Evolutionary conservation across 2,797 vertebrate species (phyloP), one percentile per base, ranked within the genome.

Genomic region (Meda fulgida): DNA sequence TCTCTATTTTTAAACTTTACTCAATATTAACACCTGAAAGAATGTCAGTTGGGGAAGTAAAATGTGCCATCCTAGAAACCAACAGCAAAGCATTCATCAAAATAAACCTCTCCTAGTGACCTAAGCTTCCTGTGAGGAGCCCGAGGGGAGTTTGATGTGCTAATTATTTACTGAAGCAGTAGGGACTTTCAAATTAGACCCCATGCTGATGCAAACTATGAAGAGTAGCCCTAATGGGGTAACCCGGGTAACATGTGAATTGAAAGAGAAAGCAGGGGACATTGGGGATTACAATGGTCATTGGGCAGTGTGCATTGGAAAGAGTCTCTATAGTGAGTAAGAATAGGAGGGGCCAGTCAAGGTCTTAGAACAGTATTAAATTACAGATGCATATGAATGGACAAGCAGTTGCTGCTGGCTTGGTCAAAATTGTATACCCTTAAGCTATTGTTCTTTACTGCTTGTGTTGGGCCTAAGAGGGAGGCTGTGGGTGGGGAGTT

Each of bases 361-460:
- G 90, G 77, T 91, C 90, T 91, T 88, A 88, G 91, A 90, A 86
- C 89, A 90, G 94, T 94, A 94, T 96, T 95, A 94, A 93, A 93
- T 95, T 96, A 95, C 94, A 94, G 92, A 94, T 94, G 92, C 94
- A 95, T 94, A 94, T 94, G 93, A 95, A 96, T 95, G 92, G 93
- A 92, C 90, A 92, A 94, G 94, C 92, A 93, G 93, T 94, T 93
- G 89, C 88, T 90, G 92, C 91, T 89, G 88, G 93, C 91, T 92
- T 91, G 84, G 83, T 82, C 79, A 93, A 92, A 94, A 93, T 93
- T 92, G 91, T 92, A 93, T 88, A 89, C 90, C 91, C 90, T 91
- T 91, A 92, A 93, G 92, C 92, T 90, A 91, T 90, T 93, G 92
- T 94, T 93, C 91, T 91, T 93, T 91, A 92, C 92, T 89, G 91